These are phyloP conservation scores for Rhopalosiphum padi DNA, from an alignment of 1,140 invertebrate genomes.

Conservation along the genomic window DNA sequence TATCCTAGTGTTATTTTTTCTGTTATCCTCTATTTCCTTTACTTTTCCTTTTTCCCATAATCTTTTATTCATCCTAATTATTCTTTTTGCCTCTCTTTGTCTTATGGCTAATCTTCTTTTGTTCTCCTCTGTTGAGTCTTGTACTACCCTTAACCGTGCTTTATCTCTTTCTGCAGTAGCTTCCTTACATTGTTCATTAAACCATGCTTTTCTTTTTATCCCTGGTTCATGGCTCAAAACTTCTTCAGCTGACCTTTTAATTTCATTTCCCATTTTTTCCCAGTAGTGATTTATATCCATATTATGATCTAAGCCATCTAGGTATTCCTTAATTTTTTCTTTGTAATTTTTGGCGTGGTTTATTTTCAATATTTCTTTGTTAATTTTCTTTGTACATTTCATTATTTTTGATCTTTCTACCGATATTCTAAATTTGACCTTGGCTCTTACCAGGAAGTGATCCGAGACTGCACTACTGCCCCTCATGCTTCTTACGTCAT, in stretches of 20 bases:
- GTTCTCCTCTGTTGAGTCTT: conserved; percentile 38
- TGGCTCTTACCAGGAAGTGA: conserved; percentile 13
- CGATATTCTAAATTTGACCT: conserved; percentile 4
- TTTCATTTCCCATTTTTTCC: background rate
- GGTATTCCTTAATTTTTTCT: conserved; percentile 15
- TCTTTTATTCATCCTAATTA: conserved; percentile 59
- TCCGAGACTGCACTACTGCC: background rate
- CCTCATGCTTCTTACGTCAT: conserved; percentile 17
- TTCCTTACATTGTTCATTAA: conserved; percentile 40
- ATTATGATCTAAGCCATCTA: conserved; percentile 4
- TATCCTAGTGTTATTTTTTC: conserved; percentile 37
- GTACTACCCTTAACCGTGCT: background rate
- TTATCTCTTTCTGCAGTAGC: conserved; percentile 23
- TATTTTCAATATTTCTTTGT: background rate
- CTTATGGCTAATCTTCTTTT: conserved; percentile 32
- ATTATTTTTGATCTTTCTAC: conserved; percentile 2
- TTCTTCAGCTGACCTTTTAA: conserved; percentile 10
- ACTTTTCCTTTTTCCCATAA: conserved; percentile 49
- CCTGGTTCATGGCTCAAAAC: conserved; percentile 5
- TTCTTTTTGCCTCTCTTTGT: background rate
- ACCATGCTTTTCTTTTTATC: conserved; percentile 27
- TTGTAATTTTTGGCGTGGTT: background rate
- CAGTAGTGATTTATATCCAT: background rate
- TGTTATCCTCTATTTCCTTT: conserved; percentile 54
- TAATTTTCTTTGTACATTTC: conserved; percentile 28